Evolutionary conservation across 64 coral and sea anemone species (phyloP).

Genomic region (Pocillopora damicornis): DNA sequence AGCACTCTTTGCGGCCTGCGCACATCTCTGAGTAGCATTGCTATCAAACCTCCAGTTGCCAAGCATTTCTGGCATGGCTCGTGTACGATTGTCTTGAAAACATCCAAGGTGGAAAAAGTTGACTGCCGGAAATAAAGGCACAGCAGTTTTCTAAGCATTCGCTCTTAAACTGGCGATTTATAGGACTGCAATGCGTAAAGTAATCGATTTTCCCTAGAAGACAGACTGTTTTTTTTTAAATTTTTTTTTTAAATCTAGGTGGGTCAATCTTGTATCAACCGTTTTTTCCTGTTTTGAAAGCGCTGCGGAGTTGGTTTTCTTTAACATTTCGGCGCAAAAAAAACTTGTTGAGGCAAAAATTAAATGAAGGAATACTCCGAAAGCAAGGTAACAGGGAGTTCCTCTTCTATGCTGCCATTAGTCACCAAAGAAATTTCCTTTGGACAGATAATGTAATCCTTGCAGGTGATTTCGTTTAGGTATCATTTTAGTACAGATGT

Average conservation of each 20-base stretch:
- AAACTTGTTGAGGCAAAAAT: too few relatives aligned
- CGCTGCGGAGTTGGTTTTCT: too few relatives aligned
- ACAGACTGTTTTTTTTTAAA: background rate
- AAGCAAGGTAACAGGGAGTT: too few relatives aligned
- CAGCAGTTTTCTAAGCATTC: background rate
- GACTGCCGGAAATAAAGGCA: background rate
- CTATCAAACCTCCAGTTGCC: background rate
- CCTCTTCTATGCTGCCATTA: too few relatives aligned
- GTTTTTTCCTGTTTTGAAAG: too few relatives aligned
- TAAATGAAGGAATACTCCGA: too few relatives aligned
- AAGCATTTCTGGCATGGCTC: background rate
- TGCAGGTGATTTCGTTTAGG: too few relatives aligned
- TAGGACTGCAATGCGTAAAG: background rate
- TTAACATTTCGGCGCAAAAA: too few relatives aligned
- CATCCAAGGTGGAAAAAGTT: slow-evolving; percentile 9
- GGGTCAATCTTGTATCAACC: too few relatives aligned
- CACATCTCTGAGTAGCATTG: background rate
- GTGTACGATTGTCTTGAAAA: background rate
- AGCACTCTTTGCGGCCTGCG: background rate
- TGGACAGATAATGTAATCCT: too few relatives aligned
- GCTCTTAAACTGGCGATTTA: background rate
- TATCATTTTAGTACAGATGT: too few relatives aligned
- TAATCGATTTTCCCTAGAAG: background rate
- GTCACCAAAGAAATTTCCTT: too few relatives aligned
- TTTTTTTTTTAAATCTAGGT: background rate